Conservation (phyloP, 2,888 invertebrate species). For the Apamea anceps region DNA sequence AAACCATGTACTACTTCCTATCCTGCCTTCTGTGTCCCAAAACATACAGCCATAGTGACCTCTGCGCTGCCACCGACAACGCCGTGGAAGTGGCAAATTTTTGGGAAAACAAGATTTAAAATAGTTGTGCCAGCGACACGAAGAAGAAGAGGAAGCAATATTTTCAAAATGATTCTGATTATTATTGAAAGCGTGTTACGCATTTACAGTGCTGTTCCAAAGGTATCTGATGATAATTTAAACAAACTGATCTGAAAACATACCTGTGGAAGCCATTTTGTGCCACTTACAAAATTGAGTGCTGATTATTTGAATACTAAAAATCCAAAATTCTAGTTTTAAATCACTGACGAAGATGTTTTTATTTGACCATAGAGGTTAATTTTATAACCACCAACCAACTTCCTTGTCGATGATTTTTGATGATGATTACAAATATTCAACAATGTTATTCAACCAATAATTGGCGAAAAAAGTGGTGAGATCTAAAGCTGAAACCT, state of each 20-base stretch:
- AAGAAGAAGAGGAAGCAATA: too few species aligned
- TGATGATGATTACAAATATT: not conserved
- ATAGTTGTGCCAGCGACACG: too few species aligned
- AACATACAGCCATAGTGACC: too few species aligned
- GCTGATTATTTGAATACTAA: not conserved
- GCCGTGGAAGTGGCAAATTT: too few species aligned
- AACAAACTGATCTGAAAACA: too few species aligned
- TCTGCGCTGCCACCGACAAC: too few species aligned
- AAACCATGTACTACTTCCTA: too few species aligned
- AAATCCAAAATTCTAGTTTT: not conserved
- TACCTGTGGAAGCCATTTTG: not conserved
- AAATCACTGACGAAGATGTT: not conserved
- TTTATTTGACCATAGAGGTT: not conserved
- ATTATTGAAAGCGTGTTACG: too few species aligned
- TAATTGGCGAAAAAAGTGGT: not conserved
- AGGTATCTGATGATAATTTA: not conserved
- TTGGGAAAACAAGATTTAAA: too few species aligned
- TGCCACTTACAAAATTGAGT: not conserved
- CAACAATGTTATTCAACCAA: not conserved
- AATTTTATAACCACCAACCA: not conserved
- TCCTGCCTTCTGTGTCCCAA: too few species aligned
- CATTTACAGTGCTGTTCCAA: not conserved
- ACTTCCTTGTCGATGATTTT: not conserved
- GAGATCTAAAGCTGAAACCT: not conserved
- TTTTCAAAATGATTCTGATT: too few species aligned